Percentiles rank a stretch among this genome's conserved stretches.
These are phyloP conservation scores for Atherix ibis DNA, from an alignment of 2,888 invertebrate species.

Conservation along the genomic window DNA sequence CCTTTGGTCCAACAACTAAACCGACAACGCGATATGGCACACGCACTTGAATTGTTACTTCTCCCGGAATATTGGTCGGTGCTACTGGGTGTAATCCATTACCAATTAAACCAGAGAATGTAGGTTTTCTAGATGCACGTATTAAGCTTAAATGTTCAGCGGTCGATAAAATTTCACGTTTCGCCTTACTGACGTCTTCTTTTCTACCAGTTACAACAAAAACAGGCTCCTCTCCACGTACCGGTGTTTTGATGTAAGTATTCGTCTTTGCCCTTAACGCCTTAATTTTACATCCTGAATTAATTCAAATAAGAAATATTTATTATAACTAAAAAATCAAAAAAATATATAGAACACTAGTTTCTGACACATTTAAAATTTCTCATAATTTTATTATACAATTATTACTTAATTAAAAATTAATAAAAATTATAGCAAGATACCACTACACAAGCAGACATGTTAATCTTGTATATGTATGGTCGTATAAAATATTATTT, in stretches of 20 bases:
- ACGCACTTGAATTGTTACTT: slow-evolving; percentile 90
- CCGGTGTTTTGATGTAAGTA: slow-evolving; percentile 99
- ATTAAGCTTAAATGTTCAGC: slow-evolving; percentile 99
- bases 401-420: too few relatives aligned
- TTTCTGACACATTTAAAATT: too few relatives aligned
- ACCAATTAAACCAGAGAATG: slow-evolving; percentile 34
- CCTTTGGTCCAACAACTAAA: slow-evolving; percentile 96
- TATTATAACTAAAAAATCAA: too few relatives aligned
- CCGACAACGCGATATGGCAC: slow-evolving; percentile 98
- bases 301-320: slow-evolving; percentile 33
- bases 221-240: slow-evolving; percentile 95
- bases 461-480: too few relatives aligned
- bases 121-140: slow-evolving; percentile 77
- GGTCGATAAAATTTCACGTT: slow-evolving; percentile 94
- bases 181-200: slow-evolving; percentile 94
- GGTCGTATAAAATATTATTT: too few relatives aligned
- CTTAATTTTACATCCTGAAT: slow-evolving; percentile 99
- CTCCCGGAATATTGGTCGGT: slow-evolving; percentile 74
- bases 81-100: slow-evolving; percentile 59
- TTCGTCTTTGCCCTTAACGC: slow-evolving; percentile 97
- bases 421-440: too few relatives aligned
- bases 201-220: slow-evolving; percentile 98
- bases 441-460: too few relatives aligned
- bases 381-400: too few relatives aligned
- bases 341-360: too few relatives aligned